These are phyloP conservation scores for Bubo scandiacus DNA, from an alignment of 2,113 vertebrate genomes.

Conservation along the genomic window DNA sequence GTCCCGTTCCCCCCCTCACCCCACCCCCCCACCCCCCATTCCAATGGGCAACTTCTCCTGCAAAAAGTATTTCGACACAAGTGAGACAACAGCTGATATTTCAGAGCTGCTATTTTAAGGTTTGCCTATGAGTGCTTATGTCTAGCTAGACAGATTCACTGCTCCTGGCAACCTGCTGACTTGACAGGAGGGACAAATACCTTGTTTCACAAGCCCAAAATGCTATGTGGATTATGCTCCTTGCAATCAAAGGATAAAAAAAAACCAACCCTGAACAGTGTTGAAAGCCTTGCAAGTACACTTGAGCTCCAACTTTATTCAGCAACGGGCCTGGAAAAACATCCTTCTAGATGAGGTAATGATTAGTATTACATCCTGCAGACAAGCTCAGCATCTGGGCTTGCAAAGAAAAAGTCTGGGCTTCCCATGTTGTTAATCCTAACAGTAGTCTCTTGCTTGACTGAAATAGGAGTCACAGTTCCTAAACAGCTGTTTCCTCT, in stretches of 20 bases:
- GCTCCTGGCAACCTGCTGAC: constrained; percentile 25
- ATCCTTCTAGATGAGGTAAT: constrained; percentile 37
- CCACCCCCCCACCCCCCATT: not conserved
- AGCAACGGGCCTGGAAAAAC: constrained; percentile 15
- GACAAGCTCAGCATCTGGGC: constrained; percentile 43
- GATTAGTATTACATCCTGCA: constrained; percentile 16
- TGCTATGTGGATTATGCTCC: not conserved
- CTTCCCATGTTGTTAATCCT: constrained; percentile 25
- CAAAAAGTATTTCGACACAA: not conserved
- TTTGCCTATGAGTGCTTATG: not conserved
- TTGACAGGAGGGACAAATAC: not conserved
- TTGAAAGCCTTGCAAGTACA: not conserved
- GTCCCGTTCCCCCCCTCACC: not conserved
- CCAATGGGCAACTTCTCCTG: not conserved
- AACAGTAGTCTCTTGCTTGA: constrained; percentile 11
- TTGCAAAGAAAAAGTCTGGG: not conserved
- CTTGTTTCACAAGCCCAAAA: not conserved
- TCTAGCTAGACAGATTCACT: not conserved
- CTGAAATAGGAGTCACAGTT: constrained; percentile 31
- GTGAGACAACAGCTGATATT: not conserved
- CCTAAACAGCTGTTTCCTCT: constrained; percentile 44
- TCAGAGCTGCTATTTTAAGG: constrained; percentile 28
- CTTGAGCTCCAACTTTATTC: not conserved
- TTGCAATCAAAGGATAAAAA: not conserved
- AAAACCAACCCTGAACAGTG: not conserved